Conservation (phyloP, 2,888 invertebrate genomes). For the Euclidia mi region DNA sequence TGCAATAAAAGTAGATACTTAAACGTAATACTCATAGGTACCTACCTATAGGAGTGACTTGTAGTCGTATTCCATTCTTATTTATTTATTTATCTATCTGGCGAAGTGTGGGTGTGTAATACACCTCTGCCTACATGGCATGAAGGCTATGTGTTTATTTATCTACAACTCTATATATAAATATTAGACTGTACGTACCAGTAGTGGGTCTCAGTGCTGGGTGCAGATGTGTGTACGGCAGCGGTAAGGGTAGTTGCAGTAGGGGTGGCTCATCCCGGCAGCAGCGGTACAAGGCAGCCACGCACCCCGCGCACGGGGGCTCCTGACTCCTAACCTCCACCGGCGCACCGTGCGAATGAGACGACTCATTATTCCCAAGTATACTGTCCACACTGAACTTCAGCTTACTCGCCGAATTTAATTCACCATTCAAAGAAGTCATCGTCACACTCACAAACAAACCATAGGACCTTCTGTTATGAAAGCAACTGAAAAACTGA, state of each 20-base stretch:
- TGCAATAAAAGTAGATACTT: too few relatives aligned
- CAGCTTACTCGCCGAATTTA: conserved; percentile 78
- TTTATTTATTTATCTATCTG: too few relatives aligned
- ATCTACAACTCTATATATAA: too few relatives aligned
- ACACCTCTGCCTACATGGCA: too few relatives aligned
- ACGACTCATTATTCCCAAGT: conserved; percentile 85
- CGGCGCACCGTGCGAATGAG: conserved; percentile 37
- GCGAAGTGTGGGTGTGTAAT: too few relatives aligned
- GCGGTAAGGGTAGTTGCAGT: conserved; percentile 76
- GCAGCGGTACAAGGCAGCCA: conserved; percentile 91
- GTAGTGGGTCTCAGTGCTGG: conserved; percentile 84
- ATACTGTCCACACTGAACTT: conserved; percentile 94
- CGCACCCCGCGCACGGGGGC: conserved; percentile 91
- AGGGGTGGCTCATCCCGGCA: conserved; percentile 87
- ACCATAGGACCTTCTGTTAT: conserved; percentile 59
- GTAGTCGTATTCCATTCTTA: too few relatives aligned
- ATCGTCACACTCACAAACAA: conserved; percentile 65
- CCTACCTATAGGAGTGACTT: too few relatives aligned
- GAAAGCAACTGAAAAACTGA: conserved; percentile 82
- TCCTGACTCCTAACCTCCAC: conserved; percentile 70
- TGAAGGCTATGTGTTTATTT: too few relatives aligned
- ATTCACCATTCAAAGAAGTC: conserved; percentile 81
- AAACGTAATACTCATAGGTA: too few relatives aligned
- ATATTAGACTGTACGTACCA: conserved; percentile 59
- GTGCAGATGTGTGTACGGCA: conserved; percentile 82